These are phyloP conservation scores for Argyrosomus japonicus DNA, from an alignment of 2,113 vertebrate genomes.

Conservation along the genomic window DNA sequence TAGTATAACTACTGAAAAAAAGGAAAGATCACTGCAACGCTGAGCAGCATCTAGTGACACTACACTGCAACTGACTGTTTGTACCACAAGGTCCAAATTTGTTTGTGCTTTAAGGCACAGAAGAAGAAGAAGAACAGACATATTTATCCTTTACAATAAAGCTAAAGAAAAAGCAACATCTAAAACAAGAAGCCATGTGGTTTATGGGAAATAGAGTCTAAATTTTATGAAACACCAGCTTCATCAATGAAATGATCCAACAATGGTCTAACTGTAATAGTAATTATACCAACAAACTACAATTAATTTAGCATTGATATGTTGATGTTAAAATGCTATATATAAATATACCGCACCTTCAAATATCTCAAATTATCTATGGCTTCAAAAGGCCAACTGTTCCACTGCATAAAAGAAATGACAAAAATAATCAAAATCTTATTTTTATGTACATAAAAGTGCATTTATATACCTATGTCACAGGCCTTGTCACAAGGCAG, in stretches of 20 bases:
- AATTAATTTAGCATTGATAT: background rate
- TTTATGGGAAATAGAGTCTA: background rate
- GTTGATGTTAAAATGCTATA: conserved; percentile 51
- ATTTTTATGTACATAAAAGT: conserved; percentile 81
- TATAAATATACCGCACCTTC: conserved; percentile 3
- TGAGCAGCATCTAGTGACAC: background rate
- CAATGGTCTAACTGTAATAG: background rate
- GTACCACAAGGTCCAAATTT: background rate
- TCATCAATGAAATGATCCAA: background rate
- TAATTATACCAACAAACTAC: conserved; percentile 3
- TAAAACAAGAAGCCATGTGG: background rate
- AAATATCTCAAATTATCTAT: conserved; percentile 42
- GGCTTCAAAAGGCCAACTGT: conserved; percentile 51
- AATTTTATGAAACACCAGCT: conserved; percentile 23
- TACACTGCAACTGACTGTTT: background rate
- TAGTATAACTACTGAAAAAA: conserved; percentile 13
- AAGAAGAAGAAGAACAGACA: background rate
- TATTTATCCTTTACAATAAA: background rate
- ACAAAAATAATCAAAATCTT: conserved; percentile 62
- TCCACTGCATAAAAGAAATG: conserved; percentile 68
- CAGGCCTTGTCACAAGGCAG: conserved; percentile 70
- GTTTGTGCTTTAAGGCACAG: conserved; percentile 7
- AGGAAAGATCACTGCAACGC: background rate
- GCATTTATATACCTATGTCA: conserved; percentile 73
- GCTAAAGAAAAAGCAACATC: background rate